A percentile compares a stretch with the other conserved stretches of the same genome.
These are phyloP conservation scores for Agelas oroides DNA, from an alignment of 37 sponge, comb jelly and placozoan genomes.

Conservation along the genomic window DNA sequence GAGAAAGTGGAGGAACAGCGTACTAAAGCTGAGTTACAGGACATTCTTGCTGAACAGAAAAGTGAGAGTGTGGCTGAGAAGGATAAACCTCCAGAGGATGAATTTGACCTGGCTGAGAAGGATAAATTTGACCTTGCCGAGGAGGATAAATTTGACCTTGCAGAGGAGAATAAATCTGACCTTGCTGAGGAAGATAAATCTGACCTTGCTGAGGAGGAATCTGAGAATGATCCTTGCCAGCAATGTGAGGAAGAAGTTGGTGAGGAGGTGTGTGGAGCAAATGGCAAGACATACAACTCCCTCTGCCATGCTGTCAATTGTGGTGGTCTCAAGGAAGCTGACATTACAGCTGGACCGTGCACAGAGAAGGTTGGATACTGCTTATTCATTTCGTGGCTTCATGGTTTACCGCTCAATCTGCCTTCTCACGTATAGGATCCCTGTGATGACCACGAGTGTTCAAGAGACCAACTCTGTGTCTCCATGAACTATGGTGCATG, in stretches of 20 bases:
- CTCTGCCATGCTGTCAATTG: slow-evolving; percentile 74
- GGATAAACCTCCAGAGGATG: too few relatives aligned
- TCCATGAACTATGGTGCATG: slow-evolving; percentile 24
- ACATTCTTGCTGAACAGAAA: too few relatives aligned
- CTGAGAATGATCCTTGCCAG: not conserved
- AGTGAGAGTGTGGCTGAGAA: too few relatives aligned
- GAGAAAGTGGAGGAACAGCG: too few relatives aligned
- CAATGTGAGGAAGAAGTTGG: slow-evolving; percentile 42
- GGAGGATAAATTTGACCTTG: not conserved
- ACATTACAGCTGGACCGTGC: slow-evolving; percentile 48
- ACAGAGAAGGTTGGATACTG: slow-evolving; percentile 26
- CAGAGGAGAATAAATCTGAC: not conserved
- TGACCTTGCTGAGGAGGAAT: not conserved
- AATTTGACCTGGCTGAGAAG: too few relatives aligned
- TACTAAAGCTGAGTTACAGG: too few relatives aligned
- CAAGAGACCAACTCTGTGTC: slow-evolving; percentile 17
- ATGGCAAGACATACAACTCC: slow-evolving; percentile 59
- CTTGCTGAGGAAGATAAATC: not conserved
- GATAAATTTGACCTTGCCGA: too few relatives aligned
- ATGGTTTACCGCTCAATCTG: not conserved
- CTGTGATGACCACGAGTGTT: slow-evolving; percentile 23
- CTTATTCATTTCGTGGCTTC: not conserved
- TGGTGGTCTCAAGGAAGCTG: slow-evolving; percentile 25
- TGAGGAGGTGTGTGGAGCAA: slow-evolving; percentile 65
- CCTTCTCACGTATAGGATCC: slow-evolving; percentile 18